phyloP scores from a whole-genome alignment of 2,888 invertebrate genomes.

The Netelia melanura region DNA sequence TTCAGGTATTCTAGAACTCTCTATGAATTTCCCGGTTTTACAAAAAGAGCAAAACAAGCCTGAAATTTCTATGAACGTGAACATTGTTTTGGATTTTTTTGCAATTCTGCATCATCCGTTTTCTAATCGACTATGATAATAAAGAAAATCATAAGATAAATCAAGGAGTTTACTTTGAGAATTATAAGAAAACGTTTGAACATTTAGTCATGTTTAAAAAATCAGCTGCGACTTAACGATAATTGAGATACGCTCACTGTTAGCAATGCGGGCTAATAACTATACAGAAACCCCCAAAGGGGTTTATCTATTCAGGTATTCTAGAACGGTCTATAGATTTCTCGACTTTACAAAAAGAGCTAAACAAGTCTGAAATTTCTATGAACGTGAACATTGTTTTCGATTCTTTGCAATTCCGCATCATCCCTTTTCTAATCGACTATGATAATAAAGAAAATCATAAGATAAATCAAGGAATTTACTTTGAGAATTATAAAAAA shows the following conservation, averaged over 20 bases:
- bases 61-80: too few relatives aligned
- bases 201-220: background rate
- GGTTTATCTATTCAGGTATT: slow-evolving; percentile 20
- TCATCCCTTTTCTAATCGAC: too few relatives aligned
- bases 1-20: background rate
- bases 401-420: too few relatives aligned
- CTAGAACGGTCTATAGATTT: background rate
- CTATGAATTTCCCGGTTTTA: background rate
- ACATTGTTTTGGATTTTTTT: too few relatives aligned
- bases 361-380: too few relatives aligned
- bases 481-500: background rate
- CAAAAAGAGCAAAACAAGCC: too few relatives aligned
- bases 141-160: background rate
- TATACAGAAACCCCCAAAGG: background rate
- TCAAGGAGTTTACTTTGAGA: background rate
- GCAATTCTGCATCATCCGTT: too few relatives aligned
- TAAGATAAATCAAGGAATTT: background rate
- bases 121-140: background rate
- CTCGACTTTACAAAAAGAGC: too few relatives aligned
- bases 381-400: too few relatives aligned
- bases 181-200: slow-evolving; percentile 1
- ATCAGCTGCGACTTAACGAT: background rate
- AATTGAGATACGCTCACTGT: slow-evolving; percentile 8
- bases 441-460: background rate
- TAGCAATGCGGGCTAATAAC: slow-evolving; percentile 9